phyloP scores from a whole-genome alignment of 2,888 invertebrate species.

The Nudaria mundana region DNA sequence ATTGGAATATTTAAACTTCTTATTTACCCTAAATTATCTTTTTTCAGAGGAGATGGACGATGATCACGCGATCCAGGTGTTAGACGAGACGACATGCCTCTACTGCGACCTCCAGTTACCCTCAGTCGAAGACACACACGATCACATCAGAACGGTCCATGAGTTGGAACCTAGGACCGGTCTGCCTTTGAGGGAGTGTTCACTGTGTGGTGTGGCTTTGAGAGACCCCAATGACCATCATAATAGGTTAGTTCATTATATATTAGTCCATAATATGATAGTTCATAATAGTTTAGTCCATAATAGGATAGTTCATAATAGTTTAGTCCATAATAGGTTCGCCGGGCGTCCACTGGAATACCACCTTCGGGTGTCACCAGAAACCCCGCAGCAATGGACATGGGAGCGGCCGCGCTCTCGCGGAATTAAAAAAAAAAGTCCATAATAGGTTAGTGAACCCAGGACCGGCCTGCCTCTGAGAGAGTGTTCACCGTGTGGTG shows the following conservation, averaged over 20 bases:
- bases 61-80: slow-evolving; percentile 48
- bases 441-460: slow-evolving; percentile 43
- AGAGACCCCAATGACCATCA: slow-evolving; percentile 53
- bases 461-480: slow-evolving; percentile 40
- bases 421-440: too few relatives aligned
- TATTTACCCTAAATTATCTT: too few relatives aligned
- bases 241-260: slow-evolving; percentile 26
- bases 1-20: too few relatives aligned
- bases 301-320: too few relatives aligned
- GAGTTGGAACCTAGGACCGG: slow-evolving; percentile 53
- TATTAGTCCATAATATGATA: too few relatives aligned
- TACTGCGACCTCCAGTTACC: slow-evolving; percentile 52
- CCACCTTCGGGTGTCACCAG: too few relatives aligned
- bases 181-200: slow-evolving; percentile 47
- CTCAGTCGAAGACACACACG: slow-evolving; percentile 42
- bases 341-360: too few relatives aligned
- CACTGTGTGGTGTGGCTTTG: slow-evolving; percentile 55
- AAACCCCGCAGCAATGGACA: too few relatives aligned
- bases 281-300: too few relatives aligned
- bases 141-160: slow-evolving; percentile 50
- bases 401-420: too few relatives aligned
- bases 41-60: slow-evolving; percentile 42
- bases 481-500: slow-evolving; percentile 57
- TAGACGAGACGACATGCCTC: slow-evolving; percentile 58
- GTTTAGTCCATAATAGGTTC: too few relatives aligned